These are phyloP conservation scores for Frankliniella fusca DNA, from an alignment of 2,888 invertebrate species.

Conservation along the genomic window DNA sequence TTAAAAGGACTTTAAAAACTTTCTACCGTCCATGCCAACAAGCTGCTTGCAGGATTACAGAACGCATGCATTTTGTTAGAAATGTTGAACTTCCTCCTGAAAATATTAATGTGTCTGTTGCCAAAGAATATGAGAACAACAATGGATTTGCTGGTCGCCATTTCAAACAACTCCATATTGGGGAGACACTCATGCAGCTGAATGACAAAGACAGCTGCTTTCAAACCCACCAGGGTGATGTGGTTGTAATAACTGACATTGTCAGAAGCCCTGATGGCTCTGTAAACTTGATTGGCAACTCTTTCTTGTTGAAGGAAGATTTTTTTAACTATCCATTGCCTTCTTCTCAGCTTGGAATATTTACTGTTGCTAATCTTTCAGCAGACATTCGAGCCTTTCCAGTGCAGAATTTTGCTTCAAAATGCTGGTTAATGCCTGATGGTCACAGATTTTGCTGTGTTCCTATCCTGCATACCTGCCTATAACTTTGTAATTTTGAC, in stretches of 20 bases:
- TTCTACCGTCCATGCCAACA: not conserved
- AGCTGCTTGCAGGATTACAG: not conserved
- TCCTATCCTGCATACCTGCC: no score
- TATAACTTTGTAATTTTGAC: not conserved
- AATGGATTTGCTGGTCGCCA: not conserved
- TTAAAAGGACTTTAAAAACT: not conserved
- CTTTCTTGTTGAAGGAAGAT: not conserved
- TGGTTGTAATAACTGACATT: not conserved
- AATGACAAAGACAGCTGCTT: not conserved
- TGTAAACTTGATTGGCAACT: not conserved
- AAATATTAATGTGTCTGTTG: not conserved
- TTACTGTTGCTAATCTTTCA: not conserved
- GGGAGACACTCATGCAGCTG: not conserved
- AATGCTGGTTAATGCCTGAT: not conserved
- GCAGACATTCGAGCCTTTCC: not conserved
- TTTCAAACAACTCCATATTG: not conserved
- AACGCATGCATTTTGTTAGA: not conserved
- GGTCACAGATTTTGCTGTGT: no score
- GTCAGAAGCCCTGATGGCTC: not conserved
- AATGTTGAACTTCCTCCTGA: not conserved
- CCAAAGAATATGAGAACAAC: not conserved
- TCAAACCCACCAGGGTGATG: not conserved
- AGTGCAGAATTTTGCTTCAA: not conserved
- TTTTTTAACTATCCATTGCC: not conserved
- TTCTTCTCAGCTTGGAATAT: not conserved